phyloP scores from a whole-genome alignment of 2,113 vertebrate species.

The Pavo muticus region DNA sequence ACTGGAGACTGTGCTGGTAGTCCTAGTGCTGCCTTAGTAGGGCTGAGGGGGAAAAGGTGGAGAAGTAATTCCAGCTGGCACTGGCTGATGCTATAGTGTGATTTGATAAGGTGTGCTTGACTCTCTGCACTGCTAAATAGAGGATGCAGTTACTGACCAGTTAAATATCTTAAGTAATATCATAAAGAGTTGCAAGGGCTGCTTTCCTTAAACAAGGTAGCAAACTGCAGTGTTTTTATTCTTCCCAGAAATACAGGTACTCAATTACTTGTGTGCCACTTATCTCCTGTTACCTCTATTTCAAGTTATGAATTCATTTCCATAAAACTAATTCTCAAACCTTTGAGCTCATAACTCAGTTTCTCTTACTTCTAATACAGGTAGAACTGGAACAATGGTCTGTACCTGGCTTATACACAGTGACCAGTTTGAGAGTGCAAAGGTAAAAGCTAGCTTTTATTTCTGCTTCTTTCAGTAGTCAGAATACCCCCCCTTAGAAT shows the following conservation, averaged over 20 bases:
- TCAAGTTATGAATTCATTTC: background rate
- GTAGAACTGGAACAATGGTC: constrained; percentile 93
- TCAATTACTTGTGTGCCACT: background rate
- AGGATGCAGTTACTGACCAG: background rate
- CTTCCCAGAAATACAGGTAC: background rate
- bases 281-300: background rate
- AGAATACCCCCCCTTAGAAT: background rate
- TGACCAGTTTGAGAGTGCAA: constrained; percentile 88
- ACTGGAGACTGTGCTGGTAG: background rate
- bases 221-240: background rate
- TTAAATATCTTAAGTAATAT: background rate
- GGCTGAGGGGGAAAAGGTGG: background rate
- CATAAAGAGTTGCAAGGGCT: background rate
- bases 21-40: background rate
- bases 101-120: background rate
- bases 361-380: constrained; percentile 70
- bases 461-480: background rate
- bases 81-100: background rate
- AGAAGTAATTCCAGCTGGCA: background rate
- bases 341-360: background rate
- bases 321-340: background rate
- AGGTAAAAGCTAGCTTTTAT: constrained; percentile 76
- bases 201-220: background rate
- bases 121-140: background rate
- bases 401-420: constrained; percentile 92